Base-by-base conservation (phyloP, 2,797 vertebrate species). In the Scomberomorus guttatus region DNA sequence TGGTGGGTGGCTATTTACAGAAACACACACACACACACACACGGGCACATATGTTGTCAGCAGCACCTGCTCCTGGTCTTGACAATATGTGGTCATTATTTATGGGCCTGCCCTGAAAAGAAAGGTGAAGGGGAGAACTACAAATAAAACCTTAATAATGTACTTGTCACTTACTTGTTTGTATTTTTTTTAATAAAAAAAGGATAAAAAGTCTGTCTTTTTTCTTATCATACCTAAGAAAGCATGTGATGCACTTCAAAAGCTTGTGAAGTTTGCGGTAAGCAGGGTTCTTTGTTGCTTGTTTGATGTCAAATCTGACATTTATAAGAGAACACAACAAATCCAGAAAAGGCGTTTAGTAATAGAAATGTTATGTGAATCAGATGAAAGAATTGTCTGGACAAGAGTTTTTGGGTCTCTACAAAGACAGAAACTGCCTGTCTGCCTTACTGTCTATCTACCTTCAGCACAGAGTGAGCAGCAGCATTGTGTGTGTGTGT, bases 1-100 rank as follows among this genome's bases (percentile, higher is more conserved):
- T 67, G 60, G 62, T 72, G 66, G 82, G 61, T 66, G 70, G 79
- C 64, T 88, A 86, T 89, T 89, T 87, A 78, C 74, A 90, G 81
- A 78, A 50, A 77, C 50, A 73, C 34, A 59, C 54, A 63, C 42
- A 68, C 56, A 46, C 48, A 65, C 52, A 67, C 25, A 61, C 54
- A 55, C 2, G 14, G 22, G 7, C 62, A 56, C 22, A 12, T 18
- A 66, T 59, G 55, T 80, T 88, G 76, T 85, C 77, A 67, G 22
- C 69, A 67, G 71, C 77, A 91, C 79, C 81, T 86, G 81, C 72
- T 81, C 77, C 82, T 44, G 50, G 57, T 67, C 62, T 64, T 57
- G 29, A 80, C 52, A 56, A 29, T 48, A 15, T 48, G 32, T 64
- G 50, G 29, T 80, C 29, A 82, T 70, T 82, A 75, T 80, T 78